phyloP scores from a whole-genome alignment of 2,888 invertebrate species.

The Ormyrus labotus region DNA sequence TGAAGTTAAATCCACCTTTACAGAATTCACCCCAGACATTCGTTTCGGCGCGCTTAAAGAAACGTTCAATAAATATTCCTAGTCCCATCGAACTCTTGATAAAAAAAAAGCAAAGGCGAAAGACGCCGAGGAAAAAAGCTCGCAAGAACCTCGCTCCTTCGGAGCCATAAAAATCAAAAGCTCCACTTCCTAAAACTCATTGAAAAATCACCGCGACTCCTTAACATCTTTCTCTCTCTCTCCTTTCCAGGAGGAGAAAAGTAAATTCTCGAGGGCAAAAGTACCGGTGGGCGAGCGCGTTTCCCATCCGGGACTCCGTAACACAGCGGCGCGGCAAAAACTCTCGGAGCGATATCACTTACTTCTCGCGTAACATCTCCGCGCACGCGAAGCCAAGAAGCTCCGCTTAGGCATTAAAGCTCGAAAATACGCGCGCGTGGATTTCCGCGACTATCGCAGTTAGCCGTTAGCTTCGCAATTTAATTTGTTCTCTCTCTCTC shows the following conservation, averaged over 20 bases:
- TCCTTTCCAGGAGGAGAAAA: not conserved
- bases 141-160: not conserved
- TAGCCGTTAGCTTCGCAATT: slow-evolving; percentile 13
- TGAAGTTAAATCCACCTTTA: slow-evolving; percentile 9
- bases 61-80: slow-evolving; percentile 44
- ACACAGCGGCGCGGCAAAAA: no score
- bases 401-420: no score
- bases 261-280: slow-evolving; percentile 7
- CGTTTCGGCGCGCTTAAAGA: slow-evolving; percentile 32
- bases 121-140: not conserved
- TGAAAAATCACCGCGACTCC: slow-evolving; percentile 37
- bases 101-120: not conserved
- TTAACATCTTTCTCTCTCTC: not conserved
- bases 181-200: slow-evolving; percentile 29
- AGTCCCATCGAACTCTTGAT: slow-evolving; percentile 20
- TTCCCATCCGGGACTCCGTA: no score
- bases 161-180: slow-evolving; percentile 46
- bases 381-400: no score
- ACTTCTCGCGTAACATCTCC: not conserved
- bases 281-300: not conserved
- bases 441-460: not conserved
- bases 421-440: not conserved
- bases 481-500: slow-evolving; percentile 30
- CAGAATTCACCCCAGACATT: slow-evolving; percentile 1
- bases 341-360: slow-evolving; percentile 17